Evolutionary conservation across 2,888 invertebrate genomes (phyloP).

Genomic region (Spilarctia lutea): DNA sequence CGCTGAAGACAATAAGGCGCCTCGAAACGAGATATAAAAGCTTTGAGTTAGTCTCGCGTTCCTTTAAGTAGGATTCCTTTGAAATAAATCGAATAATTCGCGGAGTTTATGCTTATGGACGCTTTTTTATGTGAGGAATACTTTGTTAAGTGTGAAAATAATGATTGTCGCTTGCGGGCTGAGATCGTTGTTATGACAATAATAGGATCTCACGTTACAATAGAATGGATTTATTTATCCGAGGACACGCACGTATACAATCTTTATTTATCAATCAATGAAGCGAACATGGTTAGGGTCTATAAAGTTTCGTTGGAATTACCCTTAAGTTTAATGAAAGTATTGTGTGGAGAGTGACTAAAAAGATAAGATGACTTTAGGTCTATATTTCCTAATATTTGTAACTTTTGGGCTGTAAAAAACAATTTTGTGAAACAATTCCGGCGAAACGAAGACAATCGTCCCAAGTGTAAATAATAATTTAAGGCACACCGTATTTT

Average conservation of each 20-base stretch:
- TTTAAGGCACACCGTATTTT: slow-evolving; percentile 28
- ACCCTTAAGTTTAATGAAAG: slow-evolving; percentile 23
- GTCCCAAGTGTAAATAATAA: slow-evolving; percentile 31
- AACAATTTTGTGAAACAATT: slow-evolving; percentile 8
- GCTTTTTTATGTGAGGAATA: slow-evolving; percentile 74
- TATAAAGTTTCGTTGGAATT: slow-evolving; percentile 40
- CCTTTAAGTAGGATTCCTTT: slow-evolving; percentile 85
- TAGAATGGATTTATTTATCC: slow-evolving; percentile 46
- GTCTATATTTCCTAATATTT: slow-evolving; percentile 20
- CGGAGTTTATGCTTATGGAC: slow-evolving; percentile 78
- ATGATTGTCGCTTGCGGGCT: slow-evolving; percentile 62
- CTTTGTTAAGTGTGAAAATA: slow-evolving; percentile 74
- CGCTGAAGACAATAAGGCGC: slow-evolving; percentile 85
- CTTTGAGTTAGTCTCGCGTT: slow-evolving; percentile 84
- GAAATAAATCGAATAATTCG: slow-evolving; percentile 86
- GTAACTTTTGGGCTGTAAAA: slow-evolving; percentile 20
- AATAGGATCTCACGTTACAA: slow-evolving; percentile 54
- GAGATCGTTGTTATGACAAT: slow-evolving; percentile 53
- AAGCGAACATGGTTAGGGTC: slow-evolving; percentile 43
- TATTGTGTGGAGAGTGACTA: slow-evolving; percentile 29
- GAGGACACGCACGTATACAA: slow-evolving; percentile 29
- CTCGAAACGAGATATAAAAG: slow-evolving; percentile 85
- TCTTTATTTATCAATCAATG: slow-evolving; percentile 49
- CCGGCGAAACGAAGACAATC: slow-evolving; percentile 10
- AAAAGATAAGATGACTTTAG: slow-evolving; percentile 24